Evolutionary conservation across 2,888 invertebrate species (phyloP).

Genomic region (Andrena chrysosceles): DNA sequence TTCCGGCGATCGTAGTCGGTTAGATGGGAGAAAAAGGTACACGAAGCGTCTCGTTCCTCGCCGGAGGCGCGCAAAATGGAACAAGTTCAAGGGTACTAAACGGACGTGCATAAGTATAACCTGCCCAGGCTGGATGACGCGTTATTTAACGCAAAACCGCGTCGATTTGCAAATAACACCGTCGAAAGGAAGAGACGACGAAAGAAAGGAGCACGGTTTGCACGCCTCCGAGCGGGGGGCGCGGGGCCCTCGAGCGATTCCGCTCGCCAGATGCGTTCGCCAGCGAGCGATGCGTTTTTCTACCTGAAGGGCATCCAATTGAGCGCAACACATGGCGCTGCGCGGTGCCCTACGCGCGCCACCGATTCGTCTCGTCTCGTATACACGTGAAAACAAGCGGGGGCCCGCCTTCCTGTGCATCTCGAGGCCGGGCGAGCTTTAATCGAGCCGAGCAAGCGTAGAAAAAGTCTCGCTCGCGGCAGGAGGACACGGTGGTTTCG

Average conservation of each 20-base stretch:
- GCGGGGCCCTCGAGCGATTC: slow-evolving; percentile 62
- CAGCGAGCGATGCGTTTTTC: slow-evolving; percentile 74
- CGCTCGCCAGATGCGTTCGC: slow-evolving; percentile 81
- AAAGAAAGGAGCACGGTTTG: slow-evolving; percentile 63
- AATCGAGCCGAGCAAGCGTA: neutral
- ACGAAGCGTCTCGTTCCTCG: neutral
- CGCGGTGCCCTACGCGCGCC: slow-evolving; percentile 44
- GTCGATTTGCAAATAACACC: slow-evolving; percentile 63
- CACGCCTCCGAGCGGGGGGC: slow-evolving; percentile 66
- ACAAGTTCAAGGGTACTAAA: slow-evolving; percentile 16
- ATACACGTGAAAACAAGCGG: slow-evolving; percentile 57
- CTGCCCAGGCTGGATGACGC: slow-evolving; percentile 39
- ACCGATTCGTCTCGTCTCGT: slow-evolving; percentile 65
- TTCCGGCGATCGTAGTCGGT: neutral
- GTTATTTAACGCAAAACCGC: slow-evolving; percentile 54
- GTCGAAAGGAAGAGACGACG: slow-evolving; percentile 49
- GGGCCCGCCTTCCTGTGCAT: slow-evolving; percentile 10
- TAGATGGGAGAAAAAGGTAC: slow-evolving; percentile 7
- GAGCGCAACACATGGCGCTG: slow-evolving; percentile 77
- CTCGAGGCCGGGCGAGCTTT: slow-evolving; percentile 6
- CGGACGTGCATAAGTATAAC: slow-evolving; percentile 45
- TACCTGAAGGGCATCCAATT: slow-evolving; percentile 79
- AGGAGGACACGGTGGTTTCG: neutral
- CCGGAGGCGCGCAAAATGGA: slow-evolving; percentile 10
- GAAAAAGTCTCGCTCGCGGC: neutral